phyloP scores from a whole-genome alignment of 2,888 invertebrate genomes.

The Ptychoptera albimana region DNA sequence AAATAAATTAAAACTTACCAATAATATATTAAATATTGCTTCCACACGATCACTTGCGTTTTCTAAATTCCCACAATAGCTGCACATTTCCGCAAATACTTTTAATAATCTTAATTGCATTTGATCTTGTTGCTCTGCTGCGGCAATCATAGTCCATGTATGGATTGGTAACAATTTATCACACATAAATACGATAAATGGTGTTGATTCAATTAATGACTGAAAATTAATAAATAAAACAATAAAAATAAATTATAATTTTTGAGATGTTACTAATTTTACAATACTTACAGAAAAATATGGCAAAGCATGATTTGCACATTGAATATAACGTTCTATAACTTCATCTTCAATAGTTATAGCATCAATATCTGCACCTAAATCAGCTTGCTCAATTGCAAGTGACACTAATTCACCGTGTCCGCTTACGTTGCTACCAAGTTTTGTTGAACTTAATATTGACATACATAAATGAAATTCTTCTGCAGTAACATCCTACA shows the following conservation, averaged over 20 bases:
- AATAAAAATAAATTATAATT: too few relatives aligned
- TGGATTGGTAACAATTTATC: constrained; percentile 65
- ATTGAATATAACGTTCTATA: constrained; percentile 65
- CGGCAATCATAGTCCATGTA: constrained; percentile 42
- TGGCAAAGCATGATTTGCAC: constrained; percentile 70
- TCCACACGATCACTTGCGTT: constrained; percentile 58
- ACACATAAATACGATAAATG: constrained; percentile 71
- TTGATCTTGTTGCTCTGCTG: constrained; percentile 42
- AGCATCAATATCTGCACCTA: constrained; percentile 43
- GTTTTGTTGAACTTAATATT: constrained; percentile 62
- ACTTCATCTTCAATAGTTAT: constrained; percentile 46
- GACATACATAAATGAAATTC: constrained; percentile 86
- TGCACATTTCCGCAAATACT: constrained; percentile 71
- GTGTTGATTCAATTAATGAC: constrained; percentile 72
- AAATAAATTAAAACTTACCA: constrained; percentile 40
- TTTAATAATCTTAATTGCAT: constrained; percentile 67
- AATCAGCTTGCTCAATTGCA: constrained; percentile 71
- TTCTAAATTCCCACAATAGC: constrained; percentile 59
- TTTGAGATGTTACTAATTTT: too few relatives aligned
- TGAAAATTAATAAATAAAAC: constrained; percentile 33
- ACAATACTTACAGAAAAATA: constrained; percentile 63
- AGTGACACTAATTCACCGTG: constrained; percentile 78
- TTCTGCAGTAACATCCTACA: constrained; percentile 76
- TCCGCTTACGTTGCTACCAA: constrained; percentile 66
- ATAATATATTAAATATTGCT: constrained; percentile 57